These are phyloP conservation scores for Mormyrops attenuatus DNA, from an alignment of 2,797 vertebrate genomes.

Conservation along the genomic window DNA sequence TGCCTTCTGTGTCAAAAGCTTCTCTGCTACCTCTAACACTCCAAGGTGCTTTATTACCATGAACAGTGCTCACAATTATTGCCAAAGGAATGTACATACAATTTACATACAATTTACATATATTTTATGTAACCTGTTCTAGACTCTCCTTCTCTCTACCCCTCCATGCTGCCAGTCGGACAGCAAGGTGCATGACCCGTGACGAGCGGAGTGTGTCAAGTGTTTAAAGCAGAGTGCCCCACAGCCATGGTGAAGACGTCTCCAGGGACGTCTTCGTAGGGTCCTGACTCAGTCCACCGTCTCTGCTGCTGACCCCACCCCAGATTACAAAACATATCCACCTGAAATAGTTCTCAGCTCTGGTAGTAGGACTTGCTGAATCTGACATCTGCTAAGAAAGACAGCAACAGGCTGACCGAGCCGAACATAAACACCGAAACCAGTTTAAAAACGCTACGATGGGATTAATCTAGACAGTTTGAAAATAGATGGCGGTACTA, in stretches of 20 bases:
- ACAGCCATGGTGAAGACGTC: neutral
- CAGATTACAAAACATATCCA: neutral
- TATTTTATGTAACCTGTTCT: conserved; percentile 1
- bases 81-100: neutral
- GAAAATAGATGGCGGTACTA: conserved; percentile 37
- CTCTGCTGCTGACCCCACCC: neutral
- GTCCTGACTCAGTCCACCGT: neutral
- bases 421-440: neutral
- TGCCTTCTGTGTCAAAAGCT: neutral
- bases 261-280: neutral
- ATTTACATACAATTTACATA: neutral
- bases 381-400: neutral
- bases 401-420: neutral
- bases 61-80: conserved; percentile 9
- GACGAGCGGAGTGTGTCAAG: neutral
- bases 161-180: neutral
- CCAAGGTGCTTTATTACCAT: neutral
- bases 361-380: neutral
- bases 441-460: conserved; percentile 14
- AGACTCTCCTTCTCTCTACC: neutral
- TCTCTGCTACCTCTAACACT: neutral
- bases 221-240: neutral
- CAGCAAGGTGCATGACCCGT: neutral
- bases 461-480: conserved; percentile 20
- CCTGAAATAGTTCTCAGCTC: neutral